Conservation (phyloP, 1,140 invertebrate species). For the Drosophila obscura region DNA sequence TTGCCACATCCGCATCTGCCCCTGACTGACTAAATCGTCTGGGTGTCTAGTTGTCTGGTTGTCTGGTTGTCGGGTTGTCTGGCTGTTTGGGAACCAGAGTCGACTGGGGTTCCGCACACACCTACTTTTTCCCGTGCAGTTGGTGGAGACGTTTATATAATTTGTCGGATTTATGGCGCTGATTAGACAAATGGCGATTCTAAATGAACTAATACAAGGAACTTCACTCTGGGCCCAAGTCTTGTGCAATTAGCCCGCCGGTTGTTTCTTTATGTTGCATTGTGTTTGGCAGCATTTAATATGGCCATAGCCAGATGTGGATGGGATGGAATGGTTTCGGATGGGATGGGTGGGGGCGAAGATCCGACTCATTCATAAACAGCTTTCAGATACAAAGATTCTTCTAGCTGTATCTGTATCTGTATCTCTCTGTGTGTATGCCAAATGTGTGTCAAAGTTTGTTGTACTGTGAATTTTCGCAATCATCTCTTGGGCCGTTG, state of each 20-base stretch:
- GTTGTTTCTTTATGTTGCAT: constrained; percentile 74
- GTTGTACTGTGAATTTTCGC: constrained; percentile 60
- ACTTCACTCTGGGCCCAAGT: constrained; percentile 13
- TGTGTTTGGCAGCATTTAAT: constrained; percentile 46
- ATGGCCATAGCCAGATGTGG: constrained; percentile 24
- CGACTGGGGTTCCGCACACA: constrained; percentile 61
- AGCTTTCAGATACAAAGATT: constrained; percentile 51
- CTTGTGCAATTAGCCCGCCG: constrained; percentile 71
- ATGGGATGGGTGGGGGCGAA: neutral
- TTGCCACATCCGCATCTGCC: constrained; percentile 76
- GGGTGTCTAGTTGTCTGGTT: constrained; percentile 11
- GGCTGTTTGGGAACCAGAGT: constrained; percentile 24
- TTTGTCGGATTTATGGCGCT: constrained; percentile 77
- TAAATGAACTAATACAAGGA: constrained; percentile 50
- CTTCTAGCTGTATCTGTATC: constrained; percentile 25
- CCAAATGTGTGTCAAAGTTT: constrained; percentile 77
- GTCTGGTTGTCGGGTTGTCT: constrained; percentile 12
- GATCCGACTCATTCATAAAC: constrained; percentile 66
- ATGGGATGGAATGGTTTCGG: neutral
- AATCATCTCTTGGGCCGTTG: constrained; percentile 58
- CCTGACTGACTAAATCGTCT: constrained; percentile 35
- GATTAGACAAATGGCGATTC: constrained; percentile 70
- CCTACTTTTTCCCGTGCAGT: constrained; percentile 51
- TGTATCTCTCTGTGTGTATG: constrained; percentile 43
- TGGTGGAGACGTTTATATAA: constrained; percentile 56